A percentile compares a stretch with the other conserved stretches of the same genome.
Conservation (phyloP, 2,888 invertebrate genomes). For the Synanthedon myopaeformis region DNA sequence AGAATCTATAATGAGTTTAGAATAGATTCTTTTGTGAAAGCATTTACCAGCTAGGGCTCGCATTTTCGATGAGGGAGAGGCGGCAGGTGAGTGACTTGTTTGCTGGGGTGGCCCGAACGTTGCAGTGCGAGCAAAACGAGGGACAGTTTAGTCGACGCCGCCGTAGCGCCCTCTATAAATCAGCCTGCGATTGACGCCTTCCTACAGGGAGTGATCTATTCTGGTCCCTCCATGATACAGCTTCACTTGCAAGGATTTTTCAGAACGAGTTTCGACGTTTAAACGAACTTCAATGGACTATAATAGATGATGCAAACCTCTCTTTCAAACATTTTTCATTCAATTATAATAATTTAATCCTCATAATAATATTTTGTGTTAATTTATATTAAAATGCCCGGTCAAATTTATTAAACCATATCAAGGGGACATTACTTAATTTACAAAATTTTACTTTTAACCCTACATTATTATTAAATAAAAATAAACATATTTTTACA, state of each 20-base stretch:
- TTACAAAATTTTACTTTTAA: too few species aligned
- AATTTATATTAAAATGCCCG: too few species aligned
- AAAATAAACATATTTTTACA: too few species aligned
- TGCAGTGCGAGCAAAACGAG: slow-evolving; percentile 57
- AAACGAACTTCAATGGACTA: slow-evolving; percentile 16
- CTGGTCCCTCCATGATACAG: slow-evolving; percentile 53
- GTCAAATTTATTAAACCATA: too few species aligned
- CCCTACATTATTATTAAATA: too few species aligned
- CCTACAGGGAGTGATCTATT: slow-evolving; percentile 70
- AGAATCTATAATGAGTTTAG: slow-evolving; percentile 51
- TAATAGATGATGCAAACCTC: slow-evolving; percentile 8
- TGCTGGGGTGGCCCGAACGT: slow-evolving; percentile 44
- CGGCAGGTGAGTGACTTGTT: slow-evolving; percentile 69
- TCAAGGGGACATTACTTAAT: too few species aligned
- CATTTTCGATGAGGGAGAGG: slow-evolving; percentile 60
- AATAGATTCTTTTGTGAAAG: slow-evolving; percentile 65
- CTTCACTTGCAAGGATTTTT: slow-evolving; percentile 57
- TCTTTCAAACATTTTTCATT: too few species aligned
- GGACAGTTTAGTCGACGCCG: slow-evolving; percentile 59
- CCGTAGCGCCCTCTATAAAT: slow-evolving; percentile 60
- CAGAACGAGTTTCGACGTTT: slow-evolving; percentile 11
- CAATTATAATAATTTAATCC: too few species aligned
- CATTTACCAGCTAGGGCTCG: slow-evolving; percentile 56
- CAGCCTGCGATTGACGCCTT: slow-evolving; percentile 65
- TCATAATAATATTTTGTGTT: too few species aligned